Evolutionary conservation across 1,140 invertebrate species (phyloP), one percentile per base, ranked within the genome.

Genomic region (Littorina saxatilis): DNA sequence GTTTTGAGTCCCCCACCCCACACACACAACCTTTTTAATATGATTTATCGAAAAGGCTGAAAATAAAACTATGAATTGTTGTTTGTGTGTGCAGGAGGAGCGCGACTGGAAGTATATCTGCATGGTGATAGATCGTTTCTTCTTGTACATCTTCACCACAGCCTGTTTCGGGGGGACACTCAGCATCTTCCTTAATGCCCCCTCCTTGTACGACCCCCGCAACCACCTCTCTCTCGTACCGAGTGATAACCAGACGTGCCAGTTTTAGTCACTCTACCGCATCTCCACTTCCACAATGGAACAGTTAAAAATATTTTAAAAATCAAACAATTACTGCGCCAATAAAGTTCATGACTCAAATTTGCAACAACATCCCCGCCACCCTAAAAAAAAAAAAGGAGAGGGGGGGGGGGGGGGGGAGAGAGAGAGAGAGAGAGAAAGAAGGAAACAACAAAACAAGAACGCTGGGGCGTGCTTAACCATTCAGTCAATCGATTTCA

Each of bases 51-150:
- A n/a, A n/a, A n/a, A n/a, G n/a, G n/a, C n/a, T n/a, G n/a, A n/a
- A n/a, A n/a, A n/a, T n/a, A n/a, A n/a, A n/a, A n/a, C n/a, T n/a
- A n/a, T n/a, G n/a, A 47, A 47, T 47, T 47, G 7, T 17, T 47
- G 55, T 15, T 20, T n/a, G 66, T 70, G n/a, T 70, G 23, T 52
- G 43, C 81, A 94, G 92, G 88, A 92, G 78, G 90, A 89, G 52
- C 88, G 93, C 40, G 98, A 99, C 93, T 99, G 99, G 99, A 99
- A 99, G 91, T 99, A 99, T 93, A 98, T 99, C 72, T 98, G 98
- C 74, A 99, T 99, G 98, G 98, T 99, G 3, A 94, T 99, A 90
- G 99, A 99, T 93, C 95, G 99, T 88, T 95, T 99, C 86, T 99
- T 99, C 55, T 95, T 99, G 75, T 99, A 97, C 95, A 95, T 98